Evolutionary conservation across 2,797 vertebrate genomes (phyloP).

Genomic region (Enteromius unitaeniatus): DNA sequence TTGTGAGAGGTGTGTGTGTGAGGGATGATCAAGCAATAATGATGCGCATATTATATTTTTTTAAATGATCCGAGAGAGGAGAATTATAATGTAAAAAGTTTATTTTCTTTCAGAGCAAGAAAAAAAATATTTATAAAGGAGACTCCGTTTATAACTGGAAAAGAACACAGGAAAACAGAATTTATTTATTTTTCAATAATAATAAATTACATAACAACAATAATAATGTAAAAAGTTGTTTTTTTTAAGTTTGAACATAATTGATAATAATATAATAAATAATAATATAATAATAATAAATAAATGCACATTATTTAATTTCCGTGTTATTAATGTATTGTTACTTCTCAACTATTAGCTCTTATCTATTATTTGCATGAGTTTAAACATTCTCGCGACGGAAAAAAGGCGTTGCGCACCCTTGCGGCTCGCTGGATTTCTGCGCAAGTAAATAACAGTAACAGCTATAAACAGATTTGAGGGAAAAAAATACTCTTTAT

Average conservation of each 20-base stretch:
- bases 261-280: no score
- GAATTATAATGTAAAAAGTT: not conserved
- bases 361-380: not conserved
- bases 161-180: not conserved
- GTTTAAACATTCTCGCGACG: not conserved
- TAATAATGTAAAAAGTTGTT: not conserved
- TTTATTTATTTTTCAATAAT: no score
- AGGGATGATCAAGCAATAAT: not conserved
- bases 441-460: not conserved
- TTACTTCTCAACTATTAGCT: not conserved
- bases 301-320: not conserved
- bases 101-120: not conserved
- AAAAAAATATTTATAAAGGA: not conserved
- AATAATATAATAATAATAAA: not conserved
- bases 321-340: not conserved
- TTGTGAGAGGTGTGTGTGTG: not conserved
- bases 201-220: not conserved
- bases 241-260: not conserved
- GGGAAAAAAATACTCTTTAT: not conserved
- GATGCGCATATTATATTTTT: not conserved
- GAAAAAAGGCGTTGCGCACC: slow-evolving; percentile 4
- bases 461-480: not conserved
- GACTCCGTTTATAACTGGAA: not conserved
- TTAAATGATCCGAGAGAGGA: not conserved
- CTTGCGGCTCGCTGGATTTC: not conserved